Percentiles rank a stretch among this genome's conserved stretches.
These are phyloP conservation scores for Leucophenga varia DNA, from an alignment of 1,140 invertebrate species.

Conservation along the genomic window DNA sequence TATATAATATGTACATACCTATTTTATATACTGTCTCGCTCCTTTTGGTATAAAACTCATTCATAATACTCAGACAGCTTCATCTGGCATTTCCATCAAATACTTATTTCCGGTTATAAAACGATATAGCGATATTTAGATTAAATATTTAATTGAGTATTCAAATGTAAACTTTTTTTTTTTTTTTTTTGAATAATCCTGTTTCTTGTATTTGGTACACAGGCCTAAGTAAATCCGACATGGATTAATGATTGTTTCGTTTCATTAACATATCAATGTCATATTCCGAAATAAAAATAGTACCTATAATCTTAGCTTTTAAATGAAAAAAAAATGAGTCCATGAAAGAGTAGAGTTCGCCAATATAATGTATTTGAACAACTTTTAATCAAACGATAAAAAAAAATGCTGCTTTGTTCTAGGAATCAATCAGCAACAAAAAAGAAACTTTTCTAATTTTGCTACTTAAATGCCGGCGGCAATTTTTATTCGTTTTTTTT, in stretches of 20 bases:
- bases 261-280: conserved; percentile 53
- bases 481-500: conserved; percentile 11
- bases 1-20: conserved; percentile 11
- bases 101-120: conserved; percentile 22
- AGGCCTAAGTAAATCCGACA: conserved; percentile 15
- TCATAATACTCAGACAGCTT: conserved; percentile 6
- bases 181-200: conserved; percentile 15
- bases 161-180: conserved; percentile 9
- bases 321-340: too few species aligned
- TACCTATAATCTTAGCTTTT: too few species aligned
- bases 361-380: not conserved
- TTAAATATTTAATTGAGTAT: conserved; percentile 47
- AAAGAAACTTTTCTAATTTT: conserved; percentile 48
- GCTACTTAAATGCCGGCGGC: conserved; percentile 32
- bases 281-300: conserved; percentile 3
- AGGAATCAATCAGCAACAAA: too few species aligned
- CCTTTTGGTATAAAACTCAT: conserved; percentile 20
- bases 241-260: conserved; percentile 35
- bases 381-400: conserved; percentile 18
- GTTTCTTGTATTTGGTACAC: conserved; percentile 14
- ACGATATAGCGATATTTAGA: conserved; percentile 39
- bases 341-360: too few species aligned
- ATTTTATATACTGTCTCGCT: conserved; percentile 28
- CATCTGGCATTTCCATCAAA: conserved; percentile 11
- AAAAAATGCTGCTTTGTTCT: conserved; percentile 12